These are phyloP conservation scores for Opisthocomus hoazin DNA, from an alignment of 2,113 vertebrate species.

Conservation along the genomic window DNA sequence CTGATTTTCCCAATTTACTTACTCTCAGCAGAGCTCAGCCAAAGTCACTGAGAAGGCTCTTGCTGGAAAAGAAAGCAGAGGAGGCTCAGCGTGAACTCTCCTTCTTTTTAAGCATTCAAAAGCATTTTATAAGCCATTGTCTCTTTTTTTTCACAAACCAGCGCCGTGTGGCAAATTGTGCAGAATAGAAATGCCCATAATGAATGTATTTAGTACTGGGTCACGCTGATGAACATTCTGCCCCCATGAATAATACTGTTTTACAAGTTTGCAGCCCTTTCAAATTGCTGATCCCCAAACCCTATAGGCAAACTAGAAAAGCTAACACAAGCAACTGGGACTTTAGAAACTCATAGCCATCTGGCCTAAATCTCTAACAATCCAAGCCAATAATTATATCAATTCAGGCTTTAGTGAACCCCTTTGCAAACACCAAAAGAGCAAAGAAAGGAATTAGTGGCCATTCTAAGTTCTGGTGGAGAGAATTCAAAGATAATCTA, in stretches of 20 bases:
- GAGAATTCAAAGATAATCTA: slow-evolving; percentile 75
- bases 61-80: slow-evolving; percentile 60
- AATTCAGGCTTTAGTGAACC: slow-evolving; percentile 73
- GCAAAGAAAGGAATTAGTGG: slow-evolving; percentile 75
- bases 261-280: slow-evolving; percentile 83
- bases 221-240: slow-evolving; percentile 86
- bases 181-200: slow-evolving; percentile 85
- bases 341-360: slow-evolving; percentile 81
- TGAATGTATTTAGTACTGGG: slow-evolving; percentile 88
- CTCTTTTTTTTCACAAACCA: slow-evolving; percentile 71
- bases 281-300: slow-evolving; percentile 74
- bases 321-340: slow-evolving; percentile 80
- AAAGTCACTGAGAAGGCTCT: slow-evolving; percentile 65
- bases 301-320: slow-evolving; percentile 75
- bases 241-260: slow-evolving; percentile 84
- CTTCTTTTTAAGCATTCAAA: slow-evolving; percentile 70
- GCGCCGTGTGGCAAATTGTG: slow-evolving; percentile 85
- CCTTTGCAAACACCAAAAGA: slow-evolving; percentile 72
- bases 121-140: slow-evolving; percentile 81
- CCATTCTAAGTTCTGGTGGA: slow-evolving; percentile 65
- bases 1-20: slow-evolving; percentile 49
- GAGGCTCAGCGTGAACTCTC: slow-evolving; percentile 62
- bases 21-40: slow-evolving; percentile 52
- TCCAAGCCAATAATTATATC: slow-evolving; percentile 84
- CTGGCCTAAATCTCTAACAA: slow-evolving; percentile 81